A percentile compares a stretch with the other conserved stretches of the same genome.
phyloP scores from a whole-genome alignment of 92 coral and sea anemone genomes.

The Actinostola sp. region DNA sequence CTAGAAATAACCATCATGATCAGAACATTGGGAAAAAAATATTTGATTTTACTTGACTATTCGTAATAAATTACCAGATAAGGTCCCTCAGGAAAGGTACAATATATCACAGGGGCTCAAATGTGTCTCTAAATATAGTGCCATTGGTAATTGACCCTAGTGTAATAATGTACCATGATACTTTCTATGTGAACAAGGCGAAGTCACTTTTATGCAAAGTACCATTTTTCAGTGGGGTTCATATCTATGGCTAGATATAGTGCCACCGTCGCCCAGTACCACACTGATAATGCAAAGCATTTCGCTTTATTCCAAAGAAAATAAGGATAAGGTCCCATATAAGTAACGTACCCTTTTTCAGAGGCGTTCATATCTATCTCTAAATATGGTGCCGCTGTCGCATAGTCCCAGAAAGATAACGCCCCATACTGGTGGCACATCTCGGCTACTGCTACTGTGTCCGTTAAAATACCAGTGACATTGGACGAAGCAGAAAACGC shows the following conservation, averaged over 20 bases:
- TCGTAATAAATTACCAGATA: too few species aligned
- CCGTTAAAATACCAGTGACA: constrained; percentile 80
- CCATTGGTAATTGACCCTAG: too few species aligned
- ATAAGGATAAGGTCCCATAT: background rate
- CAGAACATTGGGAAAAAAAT: too few species aligned
- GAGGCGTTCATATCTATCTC: constrained; percentile 84
- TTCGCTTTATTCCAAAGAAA: background rate
- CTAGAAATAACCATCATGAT: constrained; percentile 38
- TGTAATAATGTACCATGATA: too few species aligned
- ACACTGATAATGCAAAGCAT: too few species aligned
- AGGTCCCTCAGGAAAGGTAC: too few species aligned
- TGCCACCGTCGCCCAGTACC: too few species aligned
- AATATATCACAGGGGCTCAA: too few species aligned
- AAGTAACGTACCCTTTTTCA: constrained; percentile 57
- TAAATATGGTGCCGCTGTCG: constrained; percentile 81
- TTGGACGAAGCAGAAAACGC: constrained; percentile 89
- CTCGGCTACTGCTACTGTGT: constrained; percentile 77
- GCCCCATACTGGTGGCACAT: constrained; percentile 78
- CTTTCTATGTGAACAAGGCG: background rate
- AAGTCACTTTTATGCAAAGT: constrained; percentile 1
- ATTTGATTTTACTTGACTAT: too few species aligned
- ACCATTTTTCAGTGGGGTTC: too few species aligned
- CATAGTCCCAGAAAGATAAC: constrained; percentile 88
- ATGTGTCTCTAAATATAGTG: too few species aligned
- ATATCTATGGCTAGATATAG: too few species aligned